phyloP scores from a whole-genome alignment of 2,797 vertebrate genomes.

The Emydoidea blandingii region DNA sequence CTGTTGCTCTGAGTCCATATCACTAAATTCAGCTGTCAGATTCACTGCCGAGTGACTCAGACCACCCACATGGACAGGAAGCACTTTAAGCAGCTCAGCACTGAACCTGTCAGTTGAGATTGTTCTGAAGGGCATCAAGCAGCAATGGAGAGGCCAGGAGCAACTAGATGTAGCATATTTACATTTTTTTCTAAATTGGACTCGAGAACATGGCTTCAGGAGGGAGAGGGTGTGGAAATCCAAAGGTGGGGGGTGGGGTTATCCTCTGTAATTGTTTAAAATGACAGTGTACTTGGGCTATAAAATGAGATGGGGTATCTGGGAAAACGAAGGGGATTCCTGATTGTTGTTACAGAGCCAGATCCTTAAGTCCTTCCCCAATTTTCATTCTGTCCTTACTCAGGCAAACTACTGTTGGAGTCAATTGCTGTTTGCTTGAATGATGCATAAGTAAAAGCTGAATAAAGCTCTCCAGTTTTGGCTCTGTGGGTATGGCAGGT shows the following conservation, averaged over 20 bases:
- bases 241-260: background rate
- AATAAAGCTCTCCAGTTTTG: background rate
- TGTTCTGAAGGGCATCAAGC: slow-evolving; percentile 1
- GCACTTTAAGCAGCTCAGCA: slow-evolving; percentile 39
- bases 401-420: background rate
- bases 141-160: slow-evolving; percentile 27
- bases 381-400: background rate
- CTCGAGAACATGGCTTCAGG: background rate
- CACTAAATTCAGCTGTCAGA: slow-evolving; percentile 74
- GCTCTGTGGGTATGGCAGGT: background rate
- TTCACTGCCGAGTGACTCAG: slow-evolving; percentile 41
- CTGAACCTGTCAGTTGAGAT: slow-evolving; percentile 58
- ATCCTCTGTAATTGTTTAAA: background rate
- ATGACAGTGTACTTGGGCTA: background rate
- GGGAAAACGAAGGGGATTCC: background rate
- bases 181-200: slow-evolving; percentile 46
- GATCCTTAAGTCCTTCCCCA: background rate
- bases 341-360: background rate
- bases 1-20: background rate
- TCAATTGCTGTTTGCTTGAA: background rate
- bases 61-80: slow-evolving; percentile 78
- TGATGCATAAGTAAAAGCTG: background rate
- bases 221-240: background rate
- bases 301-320: background rate
- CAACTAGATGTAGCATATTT: slow-evolving; percentile 56